These are phyloP conservation scores for Drosophila pseudotakahashii DNA, from an alignment of 2,888 invertebrate genomes.

Conservation along the genomic window DNA sequence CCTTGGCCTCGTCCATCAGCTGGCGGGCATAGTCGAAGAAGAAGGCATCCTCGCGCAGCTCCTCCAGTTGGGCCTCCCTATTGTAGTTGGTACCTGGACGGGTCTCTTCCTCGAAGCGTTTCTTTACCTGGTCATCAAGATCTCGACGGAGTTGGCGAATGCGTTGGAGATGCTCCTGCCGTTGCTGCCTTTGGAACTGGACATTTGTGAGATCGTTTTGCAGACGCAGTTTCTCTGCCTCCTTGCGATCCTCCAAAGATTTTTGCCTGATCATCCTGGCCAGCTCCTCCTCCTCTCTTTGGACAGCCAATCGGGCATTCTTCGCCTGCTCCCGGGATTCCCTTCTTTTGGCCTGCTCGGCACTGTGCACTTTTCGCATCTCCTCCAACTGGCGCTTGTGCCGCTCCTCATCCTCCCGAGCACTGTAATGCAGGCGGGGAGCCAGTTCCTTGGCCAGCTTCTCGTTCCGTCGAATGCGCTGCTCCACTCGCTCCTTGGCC, in stretches of 20 bases:
- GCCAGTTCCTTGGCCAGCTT: conserved; percentile 85
- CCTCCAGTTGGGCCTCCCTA: conserved; percentile 59
- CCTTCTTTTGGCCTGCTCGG: conserved; percentile 78
- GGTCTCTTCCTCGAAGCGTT: conserved; percentile 59
- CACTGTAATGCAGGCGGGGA: conserved; percentile 84
- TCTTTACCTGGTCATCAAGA: conserved; percentile 66
- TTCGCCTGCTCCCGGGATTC: conserved; percentile 73
- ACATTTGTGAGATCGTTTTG: conserved; percentile 66
- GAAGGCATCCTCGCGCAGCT: conserved; percentile 67
- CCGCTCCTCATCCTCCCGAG: conserved; percentile 84
- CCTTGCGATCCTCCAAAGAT: conserved; percentile 60
- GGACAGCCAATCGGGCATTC: conserved; percentile 74
- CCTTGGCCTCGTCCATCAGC: conserved; percentile 62
- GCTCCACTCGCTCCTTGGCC: conserved; percentile 82
- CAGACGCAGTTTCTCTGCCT: conserved; percentile 74
- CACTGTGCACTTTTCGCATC: conserved; percentile 83
- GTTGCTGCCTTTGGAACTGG: conserved; percentile 57
- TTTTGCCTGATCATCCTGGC: conserved; percentile 59
- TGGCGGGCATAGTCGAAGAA: conserved; percentile 67
- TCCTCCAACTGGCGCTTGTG: conserved; percentile 85
- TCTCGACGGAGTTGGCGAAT: conserved; percentile 51
- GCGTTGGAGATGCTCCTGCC: conserved; percentile 53
- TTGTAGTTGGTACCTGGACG: conserved; percentile 70
- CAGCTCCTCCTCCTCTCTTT: conserved; percentile 72
- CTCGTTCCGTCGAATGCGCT: conserved; percentile 84